phyloP scores from a whole-genome alignment of 2,113 vertebrate species.

The Thryonomys swinderianus region DNA sequence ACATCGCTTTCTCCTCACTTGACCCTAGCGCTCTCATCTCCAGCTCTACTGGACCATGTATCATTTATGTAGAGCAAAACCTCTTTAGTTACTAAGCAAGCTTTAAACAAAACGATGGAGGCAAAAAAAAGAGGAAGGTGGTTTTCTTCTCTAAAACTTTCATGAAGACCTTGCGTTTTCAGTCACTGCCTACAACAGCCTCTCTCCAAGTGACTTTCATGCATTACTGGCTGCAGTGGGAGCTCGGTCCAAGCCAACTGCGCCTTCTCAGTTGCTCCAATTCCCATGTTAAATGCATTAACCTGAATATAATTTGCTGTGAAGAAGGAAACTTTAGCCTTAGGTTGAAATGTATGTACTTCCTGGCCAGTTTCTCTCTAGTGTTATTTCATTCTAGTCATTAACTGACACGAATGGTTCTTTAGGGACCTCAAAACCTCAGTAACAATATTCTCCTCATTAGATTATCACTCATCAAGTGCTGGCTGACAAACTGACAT shows the following conservation, averaged over 20 bases:
- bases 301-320: constrained; percentile 56
- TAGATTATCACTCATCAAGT: constrained; percentile 13
- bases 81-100: background rate
- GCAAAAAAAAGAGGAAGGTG: background rate
- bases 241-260: background rate
- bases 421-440: constrained; percentile 34
- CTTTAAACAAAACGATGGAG: background rate
- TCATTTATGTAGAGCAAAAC: background rate
- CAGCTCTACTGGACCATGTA: too few species aligned
- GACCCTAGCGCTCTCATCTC: background rate
- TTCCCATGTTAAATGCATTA: constrained; percentile 17
- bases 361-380: background rate
- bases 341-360: constrained; percentile 41
- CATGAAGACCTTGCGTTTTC: background rate
- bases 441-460: background rate
- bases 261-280: background rate
- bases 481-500: background rate
- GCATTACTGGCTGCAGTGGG: background rate
- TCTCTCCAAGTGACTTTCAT: background rate
- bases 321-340: constrained; percentile 51
- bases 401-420: constrained; percentile 24
- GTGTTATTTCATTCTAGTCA: constrained; percentile 34
- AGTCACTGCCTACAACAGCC: background rate
- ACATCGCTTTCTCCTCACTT: background rate
- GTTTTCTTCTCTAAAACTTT: background rate